phyloP scores from a whole-genome alignment of 1,140 invertebrate species.

The Lepidotrigona ventralis region DNA sequence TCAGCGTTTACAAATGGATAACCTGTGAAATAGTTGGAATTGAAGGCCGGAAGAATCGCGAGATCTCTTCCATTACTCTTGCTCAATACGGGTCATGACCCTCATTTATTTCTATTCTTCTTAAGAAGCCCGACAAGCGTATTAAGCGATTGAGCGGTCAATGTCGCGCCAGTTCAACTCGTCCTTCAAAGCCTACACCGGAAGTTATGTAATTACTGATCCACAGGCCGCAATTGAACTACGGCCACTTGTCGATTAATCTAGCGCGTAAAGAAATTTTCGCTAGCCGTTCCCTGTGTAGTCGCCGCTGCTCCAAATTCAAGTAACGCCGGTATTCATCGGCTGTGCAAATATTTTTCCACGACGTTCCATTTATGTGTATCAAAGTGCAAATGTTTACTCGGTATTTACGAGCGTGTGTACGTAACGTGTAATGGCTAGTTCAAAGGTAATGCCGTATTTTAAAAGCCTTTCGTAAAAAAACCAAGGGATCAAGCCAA shows the following conservation, averaged over 20 bases:
- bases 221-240: conserved; percentile 26
- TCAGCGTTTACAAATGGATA: no score
- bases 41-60: background rate
- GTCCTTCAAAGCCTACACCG: conserved; percentile 33
- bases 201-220: conserved; percentile 62
- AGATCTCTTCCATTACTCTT: background rate
- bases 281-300: background rate
- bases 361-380: conserved; percentile 33
- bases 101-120: conserved; percentile 51
- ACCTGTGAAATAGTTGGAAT: background rate
- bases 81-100: conserved; percentile 34
- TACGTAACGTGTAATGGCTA: conserved; percentile 12
- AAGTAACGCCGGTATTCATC: conserved; percentile 16
- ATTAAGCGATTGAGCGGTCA: conserved; percentile 59
- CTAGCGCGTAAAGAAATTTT: background rate
- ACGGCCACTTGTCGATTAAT: conserved; percentile 21
- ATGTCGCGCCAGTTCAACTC: conserved; percentile 43
- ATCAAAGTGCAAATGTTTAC: conserved; percentile 44
- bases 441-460: background rate
- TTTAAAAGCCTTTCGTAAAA: background rate
- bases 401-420: conserved; percentile 31
- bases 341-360: conserved; percentile 34
- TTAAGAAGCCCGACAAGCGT: conserved; percentile 31
- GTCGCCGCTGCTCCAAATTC: background rate
- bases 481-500: background rate